Evolutionary conservation across 2,113 vertebrate species (phyloP), one percentile per base, ranked within the genome.

Genomic region (Lampris incognitus): DNA sequence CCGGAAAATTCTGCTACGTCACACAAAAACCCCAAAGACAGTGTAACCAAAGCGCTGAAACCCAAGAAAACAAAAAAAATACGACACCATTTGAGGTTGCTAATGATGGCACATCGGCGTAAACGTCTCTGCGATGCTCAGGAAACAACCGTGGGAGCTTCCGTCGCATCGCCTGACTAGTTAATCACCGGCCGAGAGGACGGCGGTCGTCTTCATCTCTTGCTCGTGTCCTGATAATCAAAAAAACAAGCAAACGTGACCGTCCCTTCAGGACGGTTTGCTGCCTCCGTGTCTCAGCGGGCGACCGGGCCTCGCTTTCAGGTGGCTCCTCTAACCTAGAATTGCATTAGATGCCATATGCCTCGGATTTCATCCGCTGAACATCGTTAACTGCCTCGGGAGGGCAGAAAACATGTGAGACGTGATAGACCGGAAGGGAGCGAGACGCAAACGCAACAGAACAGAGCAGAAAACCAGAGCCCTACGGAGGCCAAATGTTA

Each of bases 1-100:
- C 38, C 55, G 49, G 61, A 24, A 61, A 72, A 65, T 78, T 79
- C 83, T 37, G 78, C 72, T 62, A 51, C 13, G 41, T 68, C 42
- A 73, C 75, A 78, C 81, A 71, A 82, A 57, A 62, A 44, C 10
- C 39, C 13, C 36, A 38, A 13, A 75, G 68, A 55, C 51, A 76
- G 72, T 42, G 59, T 72, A 52, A 64, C 79, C 65, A 64, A 48
- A 38, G 78, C 3, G 42, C 41, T 6, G 74, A 69, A 71, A 78
- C 71, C 78, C 59, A 52, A 84, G 79, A 40, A 78, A 79, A 69
- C 63, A 61, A 64, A 40, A 40, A 24, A 54, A 61, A 24, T 63
- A 69, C 63, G 0, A 3, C 62, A 37, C 78, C 88, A 85, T 84
- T 81, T 88, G 85, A 81, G 83, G 83, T 74, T 78, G 69, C 6